phyloP scores from a whole-genome alignment of 92 coral and sea anemone species.

The Palythoa caribaeorum region DNA sequence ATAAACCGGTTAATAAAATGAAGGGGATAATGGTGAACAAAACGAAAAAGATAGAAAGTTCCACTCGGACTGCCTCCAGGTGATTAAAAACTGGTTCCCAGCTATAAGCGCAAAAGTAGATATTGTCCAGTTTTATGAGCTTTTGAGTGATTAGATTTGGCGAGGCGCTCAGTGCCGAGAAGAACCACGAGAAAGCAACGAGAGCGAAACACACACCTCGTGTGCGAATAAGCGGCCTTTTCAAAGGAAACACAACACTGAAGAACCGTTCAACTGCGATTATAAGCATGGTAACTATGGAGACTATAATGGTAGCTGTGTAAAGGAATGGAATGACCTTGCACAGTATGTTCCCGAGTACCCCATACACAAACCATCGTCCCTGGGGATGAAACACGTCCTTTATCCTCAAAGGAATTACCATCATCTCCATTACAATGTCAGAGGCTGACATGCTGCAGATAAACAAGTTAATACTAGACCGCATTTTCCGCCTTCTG shows the following conservation, averaged over 20 bases:
- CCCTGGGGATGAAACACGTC: constrained; percentile 41
- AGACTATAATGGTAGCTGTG: constrained; percentile 37
- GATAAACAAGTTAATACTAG: constrained; percentile 59
- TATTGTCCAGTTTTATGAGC: neutral
- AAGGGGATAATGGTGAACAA: constrained; percentile 52
- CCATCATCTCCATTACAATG: constrained; percentile 29
- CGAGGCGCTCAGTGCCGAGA: constrained; percentile 19
- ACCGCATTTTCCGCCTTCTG: constrained; percentile 49
- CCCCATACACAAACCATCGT: constrained; percentile 52
- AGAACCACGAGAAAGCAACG: constrained; percentile 55
- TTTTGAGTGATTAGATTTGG: constrained; percentile 36
- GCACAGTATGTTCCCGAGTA: constrained; percentile 48
- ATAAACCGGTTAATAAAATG: constrained; percentile 28
- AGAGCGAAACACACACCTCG: constrained; percentile 40
- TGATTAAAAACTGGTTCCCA: constrained; percentile 50
- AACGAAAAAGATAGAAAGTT: constrained; percentile 10
- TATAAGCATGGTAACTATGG: constrained; percentile 56
- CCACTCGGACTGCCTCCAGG: neutral
- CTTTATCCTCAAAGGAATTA: constrained; percentile 41
- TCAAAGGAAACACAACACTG: constrained; percentile 57
- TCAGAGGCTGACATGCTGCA: constrained; percentile 70
- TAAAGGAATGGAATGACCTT: constrained; percentile 22
- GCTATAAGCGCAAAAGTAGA: neutral
- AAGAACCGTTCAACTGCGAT: constrained; percentile 67
- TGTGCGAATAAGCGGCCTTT: constrained; percentile 48